phyloP scores from a whole-genome alignment of 2,797 vertebrate species.

The Ctenosaura bakeri region DNA sequence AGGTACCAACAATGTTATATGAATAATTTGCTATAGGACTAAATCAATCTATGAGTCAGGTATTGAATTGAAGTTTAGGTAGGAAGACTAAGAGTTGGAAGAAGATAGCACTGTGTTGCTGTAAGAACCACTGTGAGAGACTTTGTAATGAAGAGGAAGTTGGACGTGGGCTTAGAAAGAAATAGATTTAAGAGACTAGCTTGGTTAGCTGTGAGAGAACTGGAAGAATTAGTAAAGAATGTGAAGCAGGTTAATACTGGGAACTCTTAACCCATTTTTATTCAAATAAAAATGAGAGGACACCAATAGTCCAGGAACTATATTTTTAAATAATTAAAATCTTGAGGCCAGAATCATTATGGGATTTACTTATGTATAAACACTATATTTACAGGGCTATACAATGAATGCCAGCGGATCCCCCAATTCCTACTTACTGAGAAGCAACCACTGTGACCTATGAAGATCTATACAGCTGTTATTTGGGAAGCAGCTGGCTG shows the following conservation, averaged over 20 bases:
- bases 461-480: too few species aligned
- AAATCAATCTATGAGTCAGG: constrained; percentile 13
- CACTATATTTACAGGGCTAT: too few species aligned
- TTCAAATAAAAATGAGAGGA: constrained; percentile 7
- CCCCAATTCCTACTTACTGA: too few species aligned
- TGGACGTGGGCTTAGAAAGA: background rate
- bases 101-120: background rate
- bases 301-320: constrained; percentile 5
- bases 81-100: background rate
- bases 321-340: background rate
- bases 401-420: background rate
- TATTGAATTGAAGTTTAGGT: background rate
- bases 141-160: background rate
- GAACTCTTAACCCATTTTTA: background rate
- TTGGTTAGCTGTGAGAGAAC: background rate
- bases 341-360: background rate
- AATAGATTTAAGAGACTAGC: background rate
- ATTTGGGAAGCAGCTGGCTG: too few species aligned
- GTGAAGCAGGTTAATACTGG: background rate
- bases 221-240: constrained; percentile 26
- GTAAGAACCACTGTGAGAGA: background rate
- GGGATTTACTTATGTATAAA: background rate
- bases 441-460: too few species aligned
- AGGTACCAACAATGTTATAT: constrained; percentile 28
- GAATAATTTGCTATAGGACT: constrained; percentile 22